Conservation (phyloP, 1,140 invertebrate genomes). For the Anagrus nilaparvatae region DNA sequence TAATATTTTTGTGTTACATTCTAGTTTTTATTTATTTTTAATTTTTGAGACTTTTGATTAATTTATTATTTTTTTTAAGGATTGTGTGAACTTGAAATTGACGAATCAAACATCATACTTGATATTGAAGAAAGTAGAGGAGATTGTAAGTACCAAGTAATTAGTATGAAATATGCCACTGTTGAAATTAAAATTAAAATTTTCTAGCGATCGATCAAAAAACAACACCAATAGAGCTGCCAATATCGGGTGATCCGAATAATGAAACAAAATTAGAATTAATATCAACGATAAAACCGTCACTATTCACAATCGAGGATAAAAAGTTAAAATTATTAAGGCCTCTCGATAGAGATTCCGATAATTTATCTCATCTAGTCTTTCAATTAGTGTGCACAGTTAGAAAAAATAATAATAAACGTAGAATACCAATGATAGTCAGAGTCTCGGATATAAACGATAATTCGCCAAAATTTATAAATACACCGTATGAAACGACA, state of each 20-base stretch:
- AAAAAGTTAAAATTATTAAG: slow-evolving; percentile 68
- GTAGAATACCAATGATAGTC: slow-evolving; percentile 78
- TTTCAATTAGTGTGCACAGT: slow-evolving; percentile 77
- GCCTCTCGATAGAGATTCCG: slow-evolving; percentile 74
- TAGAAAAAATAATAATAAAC: slow-evolving; percentile 60
- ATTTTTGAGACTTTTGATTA: background rate
- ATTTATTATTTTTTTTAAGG: slow-evolving; percentile 45
- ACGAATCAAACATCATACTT: slow-evolving; percentile 77
- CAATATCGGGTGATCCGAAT: slow-evolving; percentile 70
- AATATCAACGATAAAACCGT: slow-evolving; percentile 63
- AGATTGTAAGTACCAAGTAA: slow-evolving; percentile 53
- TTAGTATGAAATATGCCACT: slow-evolving; percentile 3
- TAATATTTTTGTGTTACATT: too few relatives aligned
- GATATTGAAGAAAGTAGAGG: slow-evolving; percentile 82
- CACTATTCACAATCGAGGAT: slow-evolving; percentile 70
- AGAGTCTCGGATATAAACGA: slow-evolving; percentile 85
- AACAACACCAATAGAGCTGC: slow-evolving; percentile 66
- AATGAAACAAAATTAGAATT: slow-evolving; percentile 70
- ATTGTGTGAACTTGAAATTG: slow-evolving; percentile 71
- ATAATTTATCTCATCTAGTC: slow-evolving; percentile 76
- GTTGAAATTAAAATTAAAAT: too few relatives aligned
- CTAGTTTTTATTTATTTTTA: too few relatives aligned
- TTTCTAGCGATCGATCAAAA: slow-evolving; percentile 67
- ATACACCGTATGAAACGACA: slow-evolving; percentile 69
- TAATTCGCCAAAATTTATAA: slow-evolving; percentile 70